phyloP scores from a whole-genome alignment of 2,888 invertebrate species.

The Oxycera nigricornis region DNA sequence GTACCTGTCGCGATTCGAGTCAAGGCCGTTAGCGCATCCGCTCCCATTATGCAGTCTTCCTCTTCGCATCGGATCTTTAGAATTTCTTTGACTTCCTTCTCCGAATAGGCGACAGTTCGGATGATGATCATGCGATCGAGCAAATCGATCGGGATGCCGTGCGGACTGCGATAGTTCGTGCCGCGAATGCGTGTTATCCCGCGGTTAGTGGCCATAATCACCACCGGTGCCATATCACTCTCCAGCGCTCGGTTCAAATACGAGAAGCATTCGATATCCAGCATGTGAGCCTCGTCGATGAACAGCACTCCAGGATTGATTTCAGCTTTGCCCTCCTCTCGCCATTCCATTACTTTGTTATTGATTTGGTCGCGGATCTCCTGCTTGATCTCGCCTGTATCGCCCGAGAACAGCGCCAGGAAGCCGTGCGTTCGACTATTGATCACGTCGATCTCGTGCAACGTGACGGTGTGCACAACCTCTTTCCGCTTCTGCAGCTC shows the following conservation, averaged over 20 bases:
- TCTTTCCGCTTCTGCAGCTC: conserved; percentile 98
- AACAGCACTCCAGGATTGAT: conserved; percentile 98
- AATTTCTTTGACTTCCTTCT: conserved; percentile 89
- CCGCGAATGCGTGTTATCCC: conserved; percentile 94
- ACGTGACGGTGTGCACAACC: conserved; percentile 95
- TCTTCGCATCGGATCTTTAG: conserved; percentile 95
- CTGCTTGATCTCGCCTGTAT: conserved; percentile 97
- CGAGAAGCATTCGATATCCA: conserved; percentile 99
- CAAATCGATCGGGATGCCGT: conserved; percentile 96
- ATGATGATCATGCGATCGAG: conserved; percentile 95
- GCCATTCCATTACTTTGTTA: conserved; percentile 96
- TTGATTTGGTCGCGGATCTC: conserved; percentile 99
- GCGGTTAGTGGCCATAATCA: conserved; percentile 99
- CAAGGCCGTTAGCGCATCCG: conserved; percentile 87
- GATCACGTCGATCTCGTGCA: conserved; percentile 99
- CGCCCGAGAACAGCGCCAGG: conserved; percentile 96
- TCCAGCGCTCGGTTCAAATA: conserved; percentile 96
- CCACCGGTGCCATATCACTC: conserved; percentile 95
- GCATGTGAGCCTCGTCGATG: conserved; percentile 97
- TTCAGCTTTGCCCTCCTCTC: conserved; percentile 99
- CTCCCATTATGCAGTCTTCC: conserved; percentile 94
- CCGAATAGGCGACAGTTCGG: conserved; percentile 86
- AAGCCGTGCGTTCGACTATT: conserved; percentile 98
- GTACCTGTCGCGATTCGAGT: conserved; percentile 94
- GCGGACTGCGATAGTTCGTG: conserved; percentile 91